Base-by-base conservation (phyloP, 2,797 vertebrate species). In the Oreortyx pictus region DNA sequence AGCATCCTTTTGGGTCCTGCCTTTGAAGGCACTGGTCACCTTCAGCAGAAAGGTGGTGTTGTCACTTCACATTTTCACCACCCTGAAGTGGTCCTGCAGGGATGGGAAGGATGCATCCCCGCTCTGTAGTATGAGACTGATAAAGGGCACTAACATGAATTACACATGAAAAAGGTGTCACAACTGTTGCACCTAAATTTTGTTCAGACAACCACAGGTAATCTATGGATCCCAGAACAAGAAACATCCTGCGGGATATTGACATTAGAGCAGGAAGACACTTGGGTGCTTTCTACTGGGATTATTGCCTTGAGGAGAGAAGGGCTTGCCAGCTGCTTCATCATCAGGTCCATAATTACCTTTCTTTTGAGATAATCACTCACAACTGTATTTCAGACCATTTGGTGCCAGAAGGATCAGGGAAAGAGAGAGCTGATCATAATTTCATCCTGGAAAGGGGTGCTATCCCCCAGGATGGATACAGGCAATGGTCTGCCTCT, bases 1-100 rank as follows among this genome's bases (percentile, higher is more conserved):
- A 61, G 33, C 1, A 3, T 5, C 56, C 46, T 24, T 37, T 67
- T 44, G 27, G 14, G 8, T 14, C 7, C 33, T 31, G 14, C 0
- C 0, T 7, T 14, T 24, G 25, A 60, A 52, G 25, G 14, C 17
- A 27, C 35, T 24, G 8, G 11, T 16, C n/a, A 25, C 41, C 70
- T 59, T 39, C 44, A 75, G 37, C 49, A 70, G 73, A 41, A 59
- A 56, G 11, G 25, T 9, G 25, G 29, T 8, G 9, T 1, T 14
- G 47, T 47, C 64, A 27, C 27, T 33, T 20, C 3, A 18, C 10
- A 9, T 54, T 54, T 31, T 35, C 59, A 14, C 27, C 62, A 33
- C 14, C 54, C 33, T 17, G 11, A 52, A 52, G 29, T 44, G 47
- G 24, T 65, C 49, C 54, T 68, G 54, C 16, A 16, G 7, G 44